Percentiles rank a stretch among this genome's conserved stretches.
Conservation (phyloP, 2,113 vertebrate genomes). For the Laterallus jamaicensis region DNA sequence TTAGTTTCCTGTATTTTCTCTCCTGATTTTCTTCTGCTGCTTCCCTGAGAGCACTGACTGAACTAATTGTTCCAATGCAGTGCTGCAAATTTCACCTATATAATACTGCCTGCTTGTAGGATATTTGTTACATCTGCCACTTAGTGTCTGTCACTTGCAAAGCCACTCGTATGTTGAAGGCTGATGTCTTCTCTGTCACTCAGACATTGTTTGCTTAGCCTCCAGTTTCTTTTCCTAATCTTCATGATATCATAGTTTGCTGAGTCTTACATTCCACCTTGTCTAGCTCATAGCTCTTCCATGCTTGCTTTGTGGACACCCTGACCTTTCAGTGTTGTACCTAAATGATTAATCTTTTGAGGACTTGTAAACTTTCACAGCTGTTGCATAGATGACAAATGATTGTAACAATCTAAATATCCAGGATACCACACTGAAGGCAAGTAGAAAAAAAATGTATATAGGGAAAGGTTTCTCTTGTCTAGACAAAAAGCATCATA, state of each 20-base stretch:
- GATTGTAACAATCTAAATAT: neutral
- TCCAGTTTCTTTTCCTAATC: conserved; percentile 13
- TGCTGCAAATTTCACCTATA: conserved; percentile 13
- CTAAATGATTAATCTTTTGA: neutral
- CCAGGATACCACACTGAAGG: neutral
- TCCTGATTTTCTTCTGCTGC: neutral
- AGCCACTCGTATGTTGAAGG: neutral
- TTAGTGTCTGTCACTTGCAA: neutral
- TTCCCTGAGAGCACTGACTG: neutral
- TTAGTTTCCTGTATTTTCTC: neutral
- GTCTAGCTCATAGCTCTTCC: neutral
- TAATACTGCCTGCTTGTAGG: neutral
- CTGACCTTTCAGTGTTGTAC: neutral
- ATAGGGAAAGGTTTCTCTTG: neutral
- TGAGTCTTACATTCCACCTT: neutral
- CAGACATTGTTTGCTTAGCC: neutral
- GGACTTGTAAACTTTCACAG: neutral
- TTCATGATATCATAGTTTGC: neutral
- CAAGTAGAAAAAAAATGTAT: neutral
- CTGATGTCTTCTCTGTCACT: neutral
- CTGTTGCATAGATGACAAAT: neutral
- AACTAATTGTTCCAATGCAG: neutral
- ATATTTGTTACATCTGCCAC: neutral
- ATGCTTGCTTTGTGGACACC: neutral
- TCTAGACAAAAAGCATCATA: neutral